Conservation (phyloP, 2,888 invertebrate genomes). For the Perithous albicinctus region DNA sequence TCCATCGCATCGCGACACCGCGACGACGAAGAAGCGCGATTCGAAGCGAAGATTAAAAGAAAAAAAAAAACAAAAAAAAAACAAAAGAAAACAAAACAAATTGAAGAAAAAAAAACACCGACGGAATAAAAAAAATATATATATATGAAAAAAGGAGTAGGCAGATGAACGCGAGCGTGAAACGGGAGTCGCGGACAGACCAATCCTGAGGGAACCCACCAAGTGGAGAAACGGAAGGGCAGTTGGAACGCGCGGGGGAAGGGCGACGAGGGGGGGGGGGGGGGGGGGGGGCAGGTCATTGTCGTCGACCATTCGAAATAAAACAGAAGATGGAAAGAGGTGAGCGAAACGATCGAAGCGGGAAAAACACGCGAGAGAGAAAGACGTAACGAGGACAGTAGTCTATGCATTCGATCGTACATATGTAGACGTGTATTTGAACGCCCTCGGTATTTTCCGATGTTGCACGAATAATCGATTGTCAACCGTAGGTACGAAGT, state of each 20-base stretch:
- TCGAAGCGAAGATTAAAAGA: constrained; percentile 66
- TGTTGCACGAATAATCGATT: constrained; percentile 73
- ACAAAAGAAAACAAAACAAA: constrained; percentile 39
- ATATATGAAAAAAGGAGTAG: constrained; percentile 45
- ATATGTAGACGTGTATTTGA: constrained; percentile 48
- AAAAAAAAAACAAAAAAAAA: constrained; percentile 32
- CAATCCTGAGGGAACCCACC: constrained; percentile 61
- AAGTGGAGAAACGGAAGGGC: constrained; percentile 38
- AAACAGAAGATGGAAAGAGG: constrained; percentile 51
- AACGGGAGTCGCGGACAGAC: constrained; percentile 62
- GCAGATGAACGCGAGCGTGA: constrained; percentile 64
- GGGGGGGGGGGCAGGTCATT: constrained; percentile 63
- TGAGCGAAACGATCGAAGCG: constrained; percentile 32
- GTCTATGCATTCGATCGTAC: constrained; percentile 20
- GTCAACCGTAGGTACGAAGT: constrained; percentile 68
- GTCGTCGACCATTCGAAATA: constrained; percentile 65
- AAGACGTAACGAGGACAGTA: constrained; percentile 39
- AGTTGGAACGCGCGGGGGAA: too few species aligned
- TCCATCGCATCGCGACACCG: constrained; percentile 55
- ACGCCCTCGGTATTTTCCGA: constrained; percentile 61
- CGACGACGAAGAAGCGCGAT: constrained; percentile 59
- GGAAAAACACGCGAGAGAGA: constrained; percentile 40
- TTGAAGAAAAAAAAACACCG: constrained; percentile 50
- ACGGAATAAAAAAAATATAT: constrained; percentile 35
- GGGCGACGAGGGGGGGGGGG: too few species aligned